Base-by-base conservation (phyloP, 2,797 vertebrate species). In the Diplodus sargus region DNA sequence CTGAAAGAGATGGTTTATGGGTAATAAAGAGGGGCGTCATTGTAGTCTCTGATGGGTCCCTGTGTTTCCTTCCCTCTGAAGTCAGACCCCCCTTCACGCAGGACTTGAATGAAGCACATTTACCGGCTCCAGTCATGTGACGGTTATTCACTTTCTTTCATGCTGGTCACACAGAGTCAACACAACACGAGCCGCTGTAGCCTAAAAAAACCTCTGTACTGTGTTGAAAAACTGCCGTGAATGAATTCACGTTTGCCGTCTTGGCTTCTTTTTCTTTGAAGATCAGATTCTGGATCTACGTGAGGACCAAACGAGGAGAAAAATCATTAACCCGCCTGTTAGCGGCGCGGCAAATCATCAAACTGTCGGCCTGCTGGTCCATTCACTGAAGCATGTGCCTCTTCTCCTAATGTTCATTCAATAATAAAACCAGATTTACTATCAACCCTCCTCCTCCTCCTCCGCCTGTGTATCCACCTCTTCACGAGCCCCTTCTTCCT, bases 381-480 rank as follows among this genome's bases (percentile, higher is more conserved):
- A 47, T 76, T 85, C 78, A 73, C 42, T 70, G n/a, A 42, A 81
- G 48, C 72, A 74, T 71, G 80, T 34, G 73, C 43, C 62, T 67
- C 54, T n/a, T 81, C 58, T 65, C 61, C 72, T 39, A 28, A 76
- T 69, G 51, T 57, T 79, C 59, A 78, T 76, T 82, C 59, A 69
- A 62, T 84, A 84, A 87, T 87, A 80, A 85, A 88, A 71, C 18
- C 69, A 82, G 86, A 92, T 90, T 90, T 89, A 87, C 79, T 68
- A 39, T 79, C 76, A 20, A 47, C 71, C 49, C 60, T 48, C 67
- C 73, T 66, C 58, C 74, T 84, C 51, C 10, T 14, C 67, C 69
- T 70, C 64, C 49, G 45, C n/a, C 53, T 70, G 76, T 64, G 13
- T 17, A 49, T 70, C 64, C 70, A 59, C 52, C 76, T 59, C 73